phyloP scores from a whole-genome alignment of 1,140 invertebrate species.

The Macrocentrus cingulum region DNA sequence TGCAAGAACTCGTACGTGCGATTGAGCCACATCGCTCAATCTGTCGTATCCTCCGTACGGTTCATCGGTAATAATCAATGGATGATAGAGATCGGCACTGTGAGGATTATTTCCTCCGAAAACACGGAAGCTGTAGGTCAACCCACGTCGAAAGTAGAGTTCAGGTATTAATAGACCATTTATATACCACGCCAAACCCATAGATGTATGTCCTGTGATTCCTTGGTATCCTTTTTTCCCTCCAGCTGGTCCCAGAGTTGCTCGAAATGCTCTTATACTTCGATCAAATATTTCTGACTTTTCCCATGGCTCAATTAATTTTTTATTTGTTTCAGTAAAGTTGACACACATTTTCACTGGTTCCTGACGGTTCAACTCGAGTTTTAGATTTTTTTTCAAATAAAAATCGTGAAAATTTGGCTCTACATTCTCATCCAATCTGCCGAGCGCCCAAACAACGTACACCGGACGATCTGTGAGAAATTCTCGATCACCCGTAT shows the following conservation, averaged over 20 bases:
- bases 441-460: conserved; percentile 84
- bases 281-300: conserved; percentile 76
- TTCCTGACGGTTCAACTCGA: conserved; percentile 69
- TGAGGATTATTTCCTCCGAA: conserved; percentile 89
- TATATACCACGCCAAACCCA: conserved; percentile 76
- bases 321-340: conserved; percentile 62
- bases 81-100: conserved; percentile 85
- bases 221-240: conserved; percentile 76
- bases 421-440: conserved; percentile 74
- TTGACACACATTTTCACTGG: conserved; percentile 69
- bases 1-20: conserved; percentile 76
- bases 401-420: conserved; percentile 84
- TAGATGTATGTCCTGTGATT: conserved; percentile 63
- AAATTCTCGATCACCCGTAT: conserved; percentile 77
- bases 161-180: conserved; percentile 87
- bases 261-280: conserved; percentile 73
- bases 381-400: conserved; percentile 68
- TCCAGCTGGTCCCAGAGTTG: conserved; percentile 79
- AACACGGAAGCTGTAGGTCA: conserved; percentile 81
- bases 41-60: conserved; percentile 72
- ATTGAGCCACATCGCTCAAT: conserved; percentile 67
- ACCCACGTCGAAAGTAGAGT: conserved; percentile 80
- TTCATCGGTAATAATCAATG: conserved; percentile 88
- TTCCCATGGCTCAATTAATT: conserved; percentile 62
- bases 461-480: conserved; percentile 67